Percentiles rank a stretch among this genome's conserved stretches.
phyloP scores from a whole-genome alignment of 1,140 invertebrate genomes.

The Amyelois transitella region DNA sequence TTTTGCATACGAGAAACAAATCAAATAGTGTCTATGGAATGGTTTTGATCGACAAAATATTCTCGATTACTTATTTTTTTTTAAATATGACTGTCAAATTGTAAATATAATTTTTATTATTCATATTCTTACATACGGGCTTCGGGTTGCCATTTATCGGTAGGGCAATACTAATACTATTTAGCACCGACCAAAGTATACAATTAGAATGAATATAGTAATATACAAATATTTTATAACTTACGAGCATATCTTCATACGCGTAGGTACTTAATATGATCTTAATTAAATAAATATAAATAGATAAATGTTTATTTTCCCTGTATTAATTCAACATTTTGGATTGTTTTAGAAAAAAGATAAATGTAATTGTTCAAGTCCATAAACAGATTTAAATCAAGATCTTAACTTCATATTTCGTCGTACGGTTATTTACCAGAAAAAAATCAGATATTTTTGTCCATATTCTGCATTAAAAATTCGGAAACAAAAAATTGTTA shows the following conservation, averaged over 20 bases:
- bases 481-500: too few relatives aligned
- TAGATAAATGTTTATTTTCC: too few relatives aligned
- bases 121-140: constrained; percentile 31
- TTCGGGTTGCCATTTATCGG: constrained; percentile 40
- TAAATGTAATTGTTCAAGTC: background rate
- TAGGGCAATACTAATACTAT: constrained; percentile 8
- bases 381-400: background rate
- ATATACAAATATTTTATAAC: background rate
- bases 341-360: background rate
- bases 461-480: too few relatives aligned
- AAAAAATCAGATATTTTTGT: background rate
- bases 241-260: background rate
- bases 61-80: constrained; percentile 6
- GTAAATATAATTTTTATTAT: constrained; percentile 23
- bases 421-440: background rate
- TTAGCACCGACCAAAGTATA: background rate
- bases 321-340: background rate
- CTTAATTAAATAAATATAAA: constrained; percentile 1
- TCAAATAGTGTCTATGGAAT: background rate
- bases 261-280: background rate
- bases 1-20: background rate
- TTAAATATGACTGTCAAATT: constrained; percentile 3
- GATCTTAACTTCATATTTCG: background rate
- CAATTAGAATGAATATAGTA: background rate
- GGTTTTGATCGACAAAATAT: background rate